Evolutionary conservation across 2,113 vertebrate genomes (phyloP).

Genomic region (Patagioenas fasciata): DNA sequence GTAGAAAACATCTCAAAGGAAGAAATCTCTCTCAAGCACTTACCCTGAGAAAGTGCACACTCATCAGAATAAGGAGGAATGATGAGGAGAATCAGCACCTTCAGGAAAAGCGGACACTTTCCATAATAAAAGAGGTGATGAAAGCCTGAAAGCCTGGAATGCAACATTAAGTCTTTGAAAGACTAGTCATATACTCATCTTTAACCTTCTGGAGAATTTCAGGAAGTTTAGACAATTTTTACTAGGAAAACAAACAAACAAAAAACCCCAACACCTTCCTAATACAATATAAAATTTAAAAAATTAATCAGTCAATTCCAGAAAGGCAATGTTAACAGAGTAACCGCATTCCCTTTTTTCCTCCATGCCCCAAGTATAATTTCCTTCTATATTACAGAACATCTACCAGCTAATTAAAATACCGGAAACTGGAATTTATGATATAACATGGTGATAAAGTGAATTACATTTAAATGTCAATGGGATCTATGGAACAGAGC

Average conservation of each 20-base stretch:
- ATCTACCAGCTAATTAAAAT: slow-evolving; percentile 14
- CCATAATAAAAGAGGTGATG: background rate
- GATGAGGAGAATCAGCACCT: background rate
- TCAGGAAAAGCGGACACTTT: slow-evolving; percentile 6
- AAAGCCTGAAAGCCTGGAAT: background rate
- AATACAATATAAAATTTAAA: background rate
- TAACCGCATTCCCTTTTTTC: background rate
- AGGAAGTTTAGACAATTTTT: background rate
- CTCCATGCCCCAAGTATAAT: background rate
- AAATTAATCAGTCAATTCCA: background rate
- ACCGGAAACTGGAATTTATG: background rate
- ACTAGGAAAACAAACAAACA: background rate
- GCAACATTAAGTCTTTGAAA: background rate
- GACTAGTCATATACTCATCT: background rate
- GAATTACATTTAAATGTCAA: slow-evolving; percentile 56
- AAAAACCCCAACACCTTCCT: background rate
- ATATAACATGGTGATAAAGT: background rate
- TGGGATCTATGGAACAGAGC: background rate
- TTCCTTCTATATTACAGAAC: background rate
- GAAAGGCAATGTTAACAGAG: background rate
- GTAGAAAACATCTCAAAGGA: background rate
- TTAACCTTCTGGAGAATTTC: background rate
- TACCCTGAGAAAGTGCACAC: background rate
- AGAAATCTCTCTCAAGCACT: background rate
- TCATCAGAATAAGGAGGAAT: slow-evolving; percentile 13